Base-by-base conservation (phyloP, 2,888 invertebrate genomes). In the Diplolepis rosae region DNA sequence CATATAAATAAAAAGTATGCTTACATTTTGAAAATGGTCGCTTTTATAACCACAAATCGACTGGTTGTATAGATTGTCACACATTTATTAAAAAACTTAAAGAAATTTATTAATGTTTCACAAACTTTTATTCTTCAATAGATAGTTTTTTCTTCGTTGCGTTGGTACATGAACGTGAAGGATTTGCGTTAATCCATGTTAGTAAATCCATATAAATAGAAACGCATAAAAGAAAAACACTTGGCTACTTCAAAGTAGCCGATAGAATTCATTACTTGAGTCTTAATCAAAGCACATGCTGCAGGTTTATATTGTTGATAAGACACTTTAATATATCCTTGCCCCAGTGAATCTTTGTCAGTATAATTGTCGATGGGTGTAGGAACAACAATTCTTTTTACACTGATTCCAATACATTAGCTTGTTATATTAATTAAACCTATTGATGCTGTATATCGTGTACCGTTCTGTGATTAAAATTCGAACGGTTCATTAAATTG, bases 201-300 rank as follows among this genome's bases (percentile, higher is more conserved):
- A 54, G 7, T 30, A 30, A 54, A 54, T 54, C 30, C 54, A 18
- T 15, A 18, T 30, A 9, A 54, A 48, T 45, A 65, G 18, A 52
- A 11, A n/a, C 22, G 24, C 35, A 39, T 39, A 61, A 61, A 22
- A 22, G 24, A 51, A 51, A 51, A 9, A 5, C 24, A 24, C 45
- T 24, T 45, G 15, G 15, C 28, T 65, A 45, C 65, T 45, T 48
- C 28, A 65, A 65, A 65, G 65, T 45, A 65, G 42, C 45, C 65
- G 27, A 54, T 54, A 54, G 28, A 15, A 15, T 22, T 54, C 18
- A 30, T 32, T 32, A 15, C 50, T n/a, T 2, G 28, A 65, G 45
- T 28, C 27, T 48, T 65, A 65, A 45, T 65, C 27, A 65, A 45
- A 45, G n/a, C 24, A 35, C 35, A 51, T 50, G 18, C 18, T 13